Evolutionary conservation across 2,113 vertebrate species (phyloP).

Genomic region (Bubo blakistoni): DNA sequence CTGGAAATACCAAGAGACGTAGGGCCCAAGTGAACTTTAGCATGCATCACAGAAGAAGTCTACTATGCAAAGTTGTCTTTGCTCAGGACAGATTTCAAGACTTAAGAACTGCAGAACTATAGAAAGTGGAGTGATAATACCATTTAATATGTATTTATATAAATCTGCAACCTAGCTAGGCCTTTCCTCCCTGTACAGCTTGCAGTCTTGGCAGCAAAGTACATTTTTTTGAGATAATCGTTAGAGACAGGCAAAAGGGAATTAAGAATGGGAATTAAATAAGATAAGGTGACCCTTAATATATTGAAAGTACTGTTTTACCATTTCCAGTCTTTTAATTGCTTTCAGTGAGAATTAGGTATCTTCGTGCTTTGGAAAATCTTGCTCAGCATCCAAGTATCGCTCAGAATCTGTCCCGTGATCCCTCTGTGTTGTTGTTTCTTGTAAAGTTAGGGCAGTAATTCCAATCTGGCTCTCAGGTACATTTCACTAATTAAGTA

Average conservation of each 20-base stretch:
- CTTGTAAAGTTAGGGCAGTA: neutral
- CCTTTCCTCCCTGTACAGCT: neutral
- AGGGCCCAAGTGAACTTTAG: neutral
- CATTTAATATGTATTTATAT: neutral
- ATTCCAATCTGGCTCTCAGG: neutral
- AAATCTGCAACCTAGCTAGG: neutral
- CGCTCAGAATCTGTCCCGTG: neutral
- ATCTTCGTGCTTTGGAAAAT: neutral
- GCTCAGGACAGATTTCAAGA: neutral
- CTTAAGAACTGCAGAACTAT: neutral
- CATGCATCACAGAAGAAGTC: neutral
- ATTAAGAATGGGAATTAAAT: neutral
- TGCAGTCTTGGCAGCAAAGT: neutral
- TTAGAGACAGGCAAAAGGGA: neutral
- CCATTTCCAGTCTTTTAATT: neutral
- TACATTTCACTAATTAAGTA: neutral
- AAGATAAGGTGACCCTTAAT: neutral
- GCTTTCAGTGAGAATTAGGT: neutral
- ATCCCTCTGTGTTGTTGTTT: neutral
- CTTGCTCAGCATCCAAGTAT: neutral
- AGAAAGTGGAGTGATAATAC: neutral
- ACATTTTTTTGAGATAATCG: neutral
- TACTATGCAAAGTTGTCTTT: neutral
- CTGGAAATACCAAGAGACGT: accelerated
- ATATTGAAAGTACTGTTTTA: neutral